These are phyloP conservation scores for Rhinopomastus cyanomelas DNA, from an alignment of 2,113 vertebrate genomes.

Conservation along the genomic window DNA sequence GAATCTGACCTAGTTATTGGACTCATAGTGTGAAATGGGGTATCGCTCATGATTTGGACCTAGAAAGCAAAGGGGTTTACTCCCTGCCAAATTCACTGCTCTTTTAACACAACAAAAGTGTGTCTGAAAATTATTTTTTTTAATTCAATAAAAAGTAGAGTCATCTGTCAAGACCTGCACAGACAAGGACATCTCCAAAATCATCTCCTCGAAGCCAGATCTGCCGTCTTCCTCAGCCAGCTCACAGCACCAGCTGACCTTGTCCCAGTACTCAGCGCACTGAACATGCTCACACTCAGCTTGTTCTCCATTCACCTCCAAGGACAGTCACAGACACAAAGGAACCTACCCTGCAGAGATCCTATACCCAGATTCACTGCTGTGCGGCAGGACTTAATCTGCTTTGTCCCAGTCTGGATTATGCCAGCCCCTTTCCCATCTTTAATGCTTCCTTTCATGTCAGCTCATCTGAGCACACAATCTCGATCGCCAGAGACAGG, in stretches of 20 bases:
- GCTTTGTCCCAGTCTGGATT: background rate
- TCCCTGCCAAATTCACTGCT: too few species aligned
- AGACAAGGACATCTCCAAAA: background rate
- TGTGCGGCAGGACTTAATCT: rapidly evolving
- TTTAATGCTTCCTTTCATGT: rapidly evolving
- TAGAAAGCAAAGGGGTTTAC: too few species aligned
- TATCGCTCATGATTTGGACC: too few species aligned
- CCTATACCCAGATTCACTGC: background rate
- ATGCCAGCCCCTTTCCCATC: background rate
- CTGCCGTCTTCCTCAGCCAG: background rate
- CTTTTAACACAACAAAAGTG: too few species aligned
- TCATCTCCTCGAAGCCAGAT: background rate
- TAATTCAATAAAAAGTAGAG: background rate
- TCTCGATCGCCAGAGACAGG: background rate
- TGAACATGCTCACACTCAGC: background rate
- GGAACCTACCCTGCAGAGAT: background rate
- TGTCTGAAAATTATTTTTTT: background rate
- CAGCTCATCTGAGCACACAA: background rate
- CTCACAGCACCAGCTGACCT: background rate
- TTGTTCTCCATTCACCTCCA: background rate
- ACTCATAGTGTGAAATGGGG: too few species aligned
- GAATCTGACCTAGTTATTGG: too few species aligned
- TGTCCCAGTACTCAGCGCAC: background rate
- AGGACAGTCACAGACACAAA: background rate
- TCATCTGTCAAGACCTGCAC: background rate